Base-by-base conservation (phyloP, 92 coral and sea anemone species). In the Galaxea fascicularis region DNA sequence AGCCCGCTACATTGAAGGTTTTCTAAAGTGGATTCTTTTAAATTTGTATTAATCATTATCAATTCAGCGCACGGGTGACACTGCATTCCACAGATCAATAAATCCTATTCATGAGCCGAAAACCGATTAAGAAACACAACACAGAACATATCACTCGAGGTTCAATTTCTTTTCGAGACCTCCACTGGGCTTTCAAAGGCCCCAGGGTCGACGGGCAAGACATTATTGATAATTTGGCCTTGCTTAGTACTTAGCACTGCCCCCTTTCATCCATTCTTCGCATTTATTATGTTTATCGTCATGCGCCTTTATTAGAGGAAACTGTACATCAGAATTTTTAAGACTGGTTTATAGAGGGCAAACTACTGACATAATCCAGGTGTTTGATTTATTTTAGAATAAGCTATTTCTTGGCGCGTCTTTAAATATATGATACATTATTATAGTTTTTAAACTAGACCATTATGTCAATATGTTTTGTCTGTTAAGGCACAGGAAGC, bases 341-440 rank as follows among this genome's bases (percentile, higher is more conserved):
- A 15, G 29, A 22, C 53, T 67, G 53, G 16, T 46, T n/a, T 73
- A 29, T 65, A 47, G 21, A 21, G 21, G 47, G 24, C 14, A 39
- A 20, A 18, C 74, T 69, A 39, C 78, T 71, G 45, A 54, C 54
- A 54, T 44, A 28, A 54, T 41, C 54, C 70, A 8, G 67, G 20
- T 11, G 53, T 39, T 31, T 21, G 68, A 49, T 18, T 71, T 81
- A 4, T 35, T 2, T 35, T 35, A 35, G 41, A 6, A 35, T 35
- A 35, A 35, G 41, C 41, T 10, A 20, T 52, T 11, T 57, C 68
- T n/a, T n/a, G n/a, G n/a, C 21, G 67, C 58, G 71, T 56, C 86
- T 82, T 76, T 82, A 82, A 82, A 82, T 82, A 71, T 71, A 70
- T 54, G 20, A 71, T 82, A 71, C 86, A 82, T 71, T 82, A 70